These are phyloP conservation scores for Lates japonicus DNA, from an alignment of 2,797 vertebrate genomes.

Conservation along the genomic window DNA sequence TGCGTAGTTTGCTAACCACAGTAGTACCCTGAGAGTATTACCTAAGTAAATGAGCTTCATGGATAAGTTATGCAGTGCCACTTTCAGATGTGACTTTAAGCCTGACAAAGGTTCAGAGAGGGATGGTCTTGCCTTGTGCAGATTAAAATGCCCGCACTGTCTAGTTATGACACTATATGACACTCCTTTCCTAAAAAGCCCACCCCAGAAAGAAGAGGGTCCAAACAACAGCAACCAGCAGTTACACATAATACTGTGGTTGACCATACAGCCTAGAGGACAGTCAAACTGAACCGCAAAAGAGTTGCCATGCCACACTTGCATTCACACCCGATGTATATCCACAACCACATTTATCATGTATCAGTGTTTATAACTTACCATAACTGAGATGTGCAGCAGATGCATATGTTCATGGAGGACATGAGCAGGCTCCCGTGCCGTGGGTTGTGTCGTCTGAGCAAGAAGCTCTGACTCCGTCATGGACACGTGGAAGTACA, in stretches of 20 bases:
- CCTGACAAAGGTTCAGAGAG: neutral
- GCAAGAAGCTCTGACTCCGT: slow-evolving; percentile 90
- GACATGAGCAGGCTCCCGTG: slow-evolving; percentile 91
- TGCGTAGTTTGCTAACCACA: too few species aligned
- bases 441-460: slow-evolving; percentile 88
- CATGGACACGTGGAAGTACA: slow-evolving; percentile 97
- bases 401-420: slow-evolving; percentile 97
- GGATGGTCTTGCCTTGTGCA: neutral
- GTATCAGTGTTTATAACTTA: slow-evolving; percentile 78
- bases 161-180: neutral
- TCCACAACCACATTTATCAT: neutral
- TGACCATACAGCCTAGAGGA: neutral
- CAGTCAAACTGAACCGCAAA: neutral
- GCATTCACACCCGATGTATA: neutral
- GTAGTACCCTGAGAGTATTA: neutral
- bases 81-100: neutral
- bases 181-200: neutral
- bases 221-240: neutral
- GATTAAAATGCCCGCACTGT: neutral
- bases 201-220: neutral
- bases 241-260: neutral
- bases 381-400: slow-evolving; percentile 98
- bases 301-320: neutral
- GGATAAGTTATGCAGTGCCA: neutral
- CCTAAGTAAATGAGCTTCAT: neutral